Evolutionary conservation across 2,888 invertebrate species (phyloP).

Genomic region (Papilio protenor): DNA sequence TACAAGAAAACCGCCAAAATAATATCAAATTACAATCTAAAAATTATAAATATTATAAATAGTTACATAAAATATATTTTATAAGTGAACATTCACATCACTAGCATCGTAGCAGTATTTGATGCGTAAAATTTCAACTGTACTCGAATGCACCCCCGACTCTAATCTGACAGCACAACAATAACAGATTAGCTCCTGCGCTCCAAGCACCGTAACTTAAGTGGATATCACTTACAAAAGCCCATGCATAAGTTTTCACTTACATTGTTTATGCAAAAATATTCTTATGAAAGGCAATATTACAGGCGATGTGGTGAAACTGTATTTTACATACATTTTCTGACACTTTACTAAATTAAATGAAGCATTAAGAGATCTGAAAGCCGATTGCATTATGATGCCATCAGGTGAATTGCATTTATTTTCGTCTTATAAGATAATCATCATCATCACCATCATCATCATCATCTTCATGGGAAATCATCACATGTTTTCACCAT

Average conservation of each 20-base stretch:
- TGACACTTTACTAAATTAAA: too few relatives aligned
- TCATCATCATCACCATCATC: too few relatives aligned
- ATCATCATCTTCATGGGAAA: too few relatives aligned
- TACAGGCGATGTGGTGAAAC: neutral
- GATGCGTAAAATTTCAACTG: constrained; percentile 65
- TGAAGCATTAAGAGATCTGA: too few relatives aligned
- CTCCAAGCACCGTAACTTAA: constrained; percentile 32
- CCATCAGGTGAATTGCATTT: too few relatives aligned
- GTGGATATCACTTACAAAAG: constrained; percentile 31
- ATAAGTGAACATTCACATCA: constrained; percentile 44
- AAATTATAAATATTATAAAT: too few relatives aligned
- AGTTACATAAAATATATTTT: neutral
- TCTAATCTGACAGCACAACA: constrained; percentile 49
- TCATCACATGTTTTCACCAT: too few relatives aligned
- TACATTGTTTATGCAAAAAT: constrained; percentile 28
- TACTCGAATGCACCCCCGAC: constrained; percentile 52
- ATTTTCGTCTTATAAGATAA: too few relatives aligned
- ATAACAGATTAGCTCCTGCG: constrained; percentile 36
- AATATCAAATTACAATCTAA: too few relatives aligned
- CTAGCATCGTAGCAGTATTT: constrained; percentile 52
- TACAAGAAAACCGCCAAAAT: too few relatives aligned
- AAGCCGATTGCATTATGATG: too few relatives aligned
- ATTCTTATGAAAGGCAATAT: neutral
- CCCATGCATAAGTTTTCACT: constrained; percentile 9
- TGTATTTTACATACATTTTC: neutral